Evolutionary conservation across 2,797 vertebrate genomes (phyloP).

Genomic region (Spatula versicolor): DNA sequence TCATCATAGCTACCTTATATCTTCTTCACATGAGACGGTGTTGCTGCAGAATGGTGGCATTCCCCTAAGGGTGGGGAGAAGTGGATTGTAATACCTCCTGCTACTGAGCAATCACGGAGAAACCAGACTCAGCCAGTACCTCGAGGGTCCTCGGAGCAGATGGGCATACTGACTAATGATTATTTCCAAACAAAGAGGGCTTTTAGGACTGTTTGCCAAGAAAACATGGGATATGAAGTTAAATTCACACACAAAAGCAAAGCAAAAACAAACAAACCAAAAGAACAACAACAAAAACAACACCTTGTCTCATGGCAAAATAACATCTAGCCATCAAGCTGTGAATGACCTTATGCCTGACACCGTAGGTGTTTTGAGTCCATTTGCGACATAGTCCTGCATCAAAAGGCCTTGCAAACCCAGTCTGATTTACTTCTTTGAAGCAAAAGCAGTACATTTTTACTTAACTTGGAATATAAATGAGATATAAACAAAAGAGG

Average conservation of each 20-base stretch:
- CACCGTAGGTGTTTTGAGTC: fast-evolving
- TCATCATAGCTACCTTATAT: not conserved
- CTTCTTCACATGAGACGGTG: fast-evolving
- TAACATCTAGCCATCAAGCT: not conserved
- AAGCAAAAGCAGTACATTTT: not conserved
- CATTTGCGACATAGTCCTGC: not conserved
- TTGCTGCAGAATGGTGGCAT: not conserved
- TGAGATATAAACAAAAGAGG: not conserved
- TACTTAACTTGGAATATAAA: not conserved
- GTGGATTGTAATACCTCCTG: not conserved
- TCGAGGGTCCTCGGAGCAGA: not conserved
- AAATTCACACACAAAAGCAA: not conserved
- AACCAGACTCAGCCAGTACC: not conserved
- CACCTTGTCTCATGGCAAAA: not conserved
- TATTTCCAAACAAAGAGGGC: not conserved
- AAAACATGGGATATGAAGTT: not conserved
- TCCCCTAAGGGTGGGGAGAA: not conserved
- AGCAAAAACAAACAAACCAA: too few species aligned
- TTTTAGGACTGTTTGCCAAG: not conserved
- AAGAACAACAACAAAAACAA: not conserved
- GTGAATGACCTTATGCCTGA: not conserved
- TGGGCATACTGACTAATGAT: too few species aligned
- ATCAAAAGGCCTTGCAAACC: not conserved
- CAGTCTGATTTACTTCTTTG: not conserved
- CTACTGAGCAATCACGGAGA: not conserved